A percentile compares a stretch with the other conserved stretches of the same genome.
Evolutionary conservation across 2,888 invertebrate species (phyloP).

Genomic region (Lysandra bellargus): DNA sequence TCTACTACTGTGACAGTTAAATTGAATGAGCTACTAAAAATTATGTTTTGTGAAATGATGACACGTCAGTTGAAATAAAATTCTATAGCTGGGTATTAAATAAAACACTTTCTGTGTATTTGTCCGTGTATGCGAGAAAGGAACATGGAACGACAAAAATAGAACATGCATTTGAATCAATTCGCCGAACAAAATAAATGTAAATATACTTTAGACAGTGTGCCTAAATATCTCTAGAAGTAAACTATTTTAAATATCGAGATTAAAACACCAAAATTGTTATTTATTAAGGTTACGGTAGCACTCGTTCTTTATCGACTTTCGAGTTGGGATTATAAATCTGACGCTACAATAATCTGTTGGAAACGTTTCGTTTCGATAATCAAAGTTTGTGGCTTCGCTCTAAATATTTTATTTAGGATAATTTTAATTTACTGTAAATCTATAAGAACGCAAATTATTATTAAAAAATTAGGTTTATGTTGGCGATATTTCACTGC

Average conservation of each 20-base stretch:
- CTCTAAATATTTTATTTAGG: slow-evolving; percentile 18
- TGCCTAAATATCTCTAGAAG: slow-evolving; percentile 48
- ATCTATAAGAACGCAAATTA: not conserved
- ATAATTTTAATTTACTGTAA: slow-evolving; percentile 21
- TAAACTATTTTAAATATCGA: slow-evolving; percentile 50
- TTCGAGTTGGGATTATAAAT: not conserved
- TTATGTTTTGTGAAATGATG: not conserved
- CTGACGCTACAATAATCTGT: slow-evolving; percentile 8
- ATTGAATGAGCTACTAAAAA: too few species aligned
- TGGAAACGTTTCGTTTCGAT: not conserved
- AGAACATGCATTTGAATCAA: slow-evolving; percentile 7
- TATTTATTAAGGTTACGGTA: slow-evolving; percentile 48
- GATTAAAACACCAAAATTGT: slow-evolving; percentile 72
- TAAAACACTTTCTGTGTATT: not conserved
- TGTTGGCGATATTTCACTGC: slow-evolving; percentile 10
- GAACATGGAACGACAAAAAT: slow-evolving; percentile 27
- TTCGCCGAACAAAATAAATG: slow-evolving; percentile 6
- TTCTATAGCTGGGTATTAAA: not conserved
- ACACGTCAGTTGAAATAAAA: not conserved
- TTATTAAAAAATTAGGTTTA: not conserved
- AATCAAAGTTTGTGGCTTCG: not conserved
- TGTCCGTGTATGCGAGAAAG: not conserved
- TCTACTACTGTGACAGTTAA: too few species aligned
- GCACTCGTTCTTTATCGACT: slow-evolving; percentile 31
- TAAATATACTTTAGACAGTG: slow-evolving; percentile 36